Percentiles rank a stretch among this genome's conserved stretches.
Conservation (phyloP, 2,888 invertebrate genomes). For the Hybos culiciformis region DNA sequence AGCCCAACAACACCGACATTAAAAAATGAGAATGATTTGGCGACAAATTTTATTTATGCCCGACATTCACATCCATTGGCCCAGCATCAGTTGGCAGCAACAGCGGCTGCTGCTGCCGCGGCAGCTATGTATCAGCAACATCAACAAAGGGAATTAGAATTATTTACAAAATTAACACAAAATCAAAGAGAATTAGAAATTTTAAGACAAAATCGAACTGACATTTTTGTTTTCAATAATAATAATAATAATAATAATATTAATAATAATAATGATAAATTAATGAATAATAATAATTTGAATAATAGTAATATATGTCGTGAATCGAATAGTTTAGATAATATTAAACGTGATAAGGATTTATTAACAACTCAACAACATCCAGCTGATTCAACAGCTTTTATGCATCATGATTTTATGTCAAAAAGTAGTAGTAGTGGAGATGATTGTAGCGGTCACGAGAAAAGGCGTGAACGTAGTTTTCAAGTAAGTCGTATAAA, state of each 20-base stretch:
- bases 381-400: slow-evolving; percentile 34
- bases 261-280: slow-evolving; percentile 23
- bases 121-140: slow-evolving; percentile 21
- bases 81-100: slow-evolving; percentile 26
- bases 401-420: too few relatives aligned
- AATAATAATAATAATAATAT: slow-evolving; percentile 14
- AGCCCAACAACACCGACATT: not conserved
- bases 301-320: slow-evolving; percentile 13
- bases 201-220: slow-evolving; percentile 19
- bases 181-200: slow-evolving; percentile 23
- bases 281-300: slow-evolving; percentile 16
- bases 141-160: slow-evolving; percentile 5
- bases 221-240: slow-evolving; percentile 17
- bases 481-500: slow-evolving; percentile 36
- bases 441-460: too few relatives aligned
- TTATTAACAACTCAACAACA: slow-evolving; percentile 19
- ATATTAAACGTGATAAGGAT: slow-evolving; percentile 12
- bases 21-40: not conserved
- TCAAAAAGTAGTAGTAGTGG: slow-evolving; percentile 24
- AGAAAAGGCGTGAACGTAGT: slow-evolving; percentile 28
- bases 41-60: slow-evolving; percentile 20
- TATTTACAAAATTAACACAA: slow-evolving; percentile 10
- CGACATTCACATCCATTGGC: slow-evolving; percentile 25
- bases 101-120: slow-evolving; percentile 24
- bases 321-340: slow-evolving; percentile 10